A percentile compares a stretch with the other conserved stretches of the same genome.
These are phyloP conservation scores for Criorhina ranunculi DNA, from an alignment of 2,888 invertebrate species.

Conservation along the genomic window DNA sequence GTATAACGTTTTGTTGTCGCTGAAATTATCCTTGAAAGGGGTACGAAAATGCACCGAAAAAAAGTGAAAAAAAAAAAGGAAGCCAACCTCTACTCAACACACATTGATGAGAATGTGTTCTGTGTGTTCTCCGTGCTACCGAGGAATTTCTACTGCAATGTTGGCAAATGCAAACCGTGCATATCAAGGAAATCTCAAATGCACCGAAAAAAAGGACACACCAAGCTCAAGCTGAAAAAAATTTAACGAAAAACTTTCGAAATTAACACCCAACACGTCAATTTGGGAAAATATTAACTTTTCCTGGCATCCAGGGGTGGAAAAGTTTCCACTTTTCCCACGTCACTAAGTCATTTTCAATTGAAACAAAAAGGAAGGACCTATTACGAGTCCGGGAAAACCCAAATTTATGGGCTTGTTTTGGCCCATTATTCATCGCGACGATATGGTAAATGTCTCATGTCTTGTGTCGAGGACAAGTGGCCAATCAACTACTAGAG, in stretches of 20 bases:
- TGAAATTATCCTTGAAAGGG: conserved; percentile 57
- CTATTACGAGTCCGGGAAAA: conserved; percentile 42
- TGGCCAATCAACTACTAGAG: conserved; percentile 63
- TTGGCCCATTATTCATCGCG: conserved; percentile 67
- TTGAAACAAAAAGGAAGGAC: conserved; percentile 40
- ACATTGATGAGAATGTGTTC: conserved; percentile 37
- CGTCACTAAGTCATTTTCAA: conserved; percentile 65
- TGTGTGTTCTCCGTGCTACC: conserved; percentile 37
- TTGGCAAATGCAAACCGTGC: conserved; percentile 65
- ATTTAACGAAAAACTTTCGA: conserved; percentile 33
- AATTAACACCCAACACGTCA: conserved; percentile 72
- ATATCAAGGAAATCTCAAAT: conserved; percentile 42
- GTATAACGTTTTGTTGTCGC: conserved; percentile 29
- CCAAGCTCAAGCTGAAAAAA: conserved; percentile 2
- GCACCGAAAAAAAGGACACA: conserved; percentile 26
- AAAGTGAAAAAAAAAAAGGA: conserved; percentile 3
- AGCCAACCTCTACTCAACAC: neutral
- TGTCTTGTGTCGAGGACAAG: conserved; percentile 61
- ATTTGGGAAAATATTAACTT: conserved; percentile 71
- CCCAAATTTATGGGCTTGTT: conserved; percentile 67
- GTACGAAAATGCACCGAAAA: conserved; percentile 11
- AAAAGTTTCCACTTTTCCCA: conserved; percentile 20
- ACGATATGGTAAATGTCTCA: conserved; percentile 56
- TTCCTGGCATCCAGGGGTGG: conserved; percentile 19
- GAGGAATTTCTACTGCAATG: conserved; percentile 63